These are phyloP conservation scores for Schizopygopsis malacanthus DNA, from an alignment of 2,797 vertebrate genomes.

Conservation along the genomic window DNA sequence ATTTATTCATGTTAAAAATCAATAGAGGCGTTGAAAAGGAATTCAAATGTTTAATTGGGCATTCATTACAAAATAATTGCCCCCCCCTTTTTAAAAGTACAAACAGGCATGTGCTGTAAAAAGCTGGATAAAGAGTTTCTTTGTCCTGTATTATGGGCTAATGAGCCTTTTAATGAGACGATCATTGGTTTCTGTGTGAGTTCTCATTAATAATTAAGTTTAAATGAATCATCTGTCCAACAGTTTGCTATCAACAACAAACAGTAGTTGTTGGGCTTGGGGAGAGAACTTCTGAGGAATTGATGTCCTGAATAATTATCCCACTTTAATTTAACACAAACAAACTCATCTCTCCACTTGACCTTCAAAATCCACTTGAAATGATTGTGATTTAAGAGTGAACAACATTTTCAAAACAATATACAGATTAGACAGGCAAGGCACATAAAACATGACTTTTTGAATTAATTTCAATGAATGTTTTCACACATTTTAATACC, in stretches of 20 bases:
- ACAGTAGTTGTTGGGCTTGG: neutral
- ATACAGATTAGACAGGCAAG: conserved; percentile 12
- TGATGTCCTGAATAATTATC: conserved; percentile 11
- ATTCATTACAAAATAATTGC: neutral
- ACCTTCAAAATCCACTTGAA: conserved; percentile 31
- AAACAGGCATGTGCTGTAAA: neutral
- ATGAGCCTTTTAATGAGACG: conserved; percentile 46
- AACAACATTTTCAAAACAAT: conserved; percentile 11
- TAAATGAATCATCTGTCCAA: conserved; percentile 32
- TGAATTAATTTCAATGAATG: conserved; percentile 24
- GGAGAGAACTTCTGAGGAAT: neutral
- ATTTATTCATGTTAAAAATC: neutral
- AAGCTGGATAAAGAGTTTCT: conserved; percentile 11
- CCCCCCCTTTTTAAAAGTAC: neutral
- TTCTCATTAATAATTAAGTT: conserved; percentile 13
- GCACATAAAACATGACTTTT: neutral
- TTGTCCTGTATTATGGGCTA: neutral
- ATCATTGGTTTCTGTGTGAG: conserved; percentile 22
- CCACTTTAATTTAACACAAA: conserved; percentile 28
- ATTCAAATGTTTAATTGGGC: conserved; percentile 22
- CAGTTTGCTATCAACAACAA: conserved; percentile 9
- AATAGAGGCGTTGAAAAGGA: conserved; percentile 5
- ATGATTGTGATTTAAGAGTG: neutral
- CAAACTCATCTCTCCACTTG: conserved; percentile 23
- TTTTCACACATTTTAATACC: conserved; percentile 28